Evolutionary conservation across 2,888 invertebrate species (phyloP), one percentile per base, ranked within the genome.

Genomic region (Nephrotoma appendiculata): DNA sequence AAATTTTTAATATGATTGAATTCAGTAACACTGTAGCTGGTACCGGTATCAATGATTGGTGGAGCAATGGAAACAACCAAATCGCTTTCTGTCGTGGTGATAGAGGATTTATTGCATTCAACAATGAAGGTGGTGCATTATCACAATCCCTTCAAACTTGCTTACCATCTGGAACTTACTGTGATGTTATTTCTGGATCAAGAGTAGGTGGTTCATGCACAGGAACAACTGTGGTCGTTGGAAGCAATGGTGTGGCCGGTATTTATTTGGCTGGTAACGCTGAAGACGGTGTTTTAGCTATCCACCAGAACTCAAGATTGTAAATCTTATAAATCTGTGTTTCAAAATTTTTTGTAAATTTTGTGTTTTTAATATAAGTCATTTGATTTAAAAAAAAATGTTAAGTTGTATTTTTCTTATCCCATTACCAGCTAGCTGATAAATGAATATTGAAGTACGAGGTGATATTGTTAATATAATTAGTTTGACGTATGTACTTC

Each of bases 81-180:
- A 95, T 97, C 52, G 95, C 96, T 0, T 97, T 96, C 91, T 95
- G 95, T 89, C 93, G 96, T 12, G 96, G 96, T 0, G 92, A 93
- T 86, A 93, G 92, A 89, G 95, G 93, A 5, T 96, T 96, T 90
- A 91, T 96, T 11, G 96, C 95, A 6, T 94, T 96, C 89, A 96
- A 96, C 89, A 93, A 93, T 52, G 95, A 95, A n/a, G 89, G 90
- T n/a, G 92, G 92, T 42, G 93, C 94, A 88, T 89, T 96, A 31
- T 93, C 93, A 86, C 91, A 92, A 88, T 93, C 89, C 31, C n/a
- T 88, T 1, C 41, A 92, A 88, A 93, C 93, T 3, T 93, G 93
- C 57, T 91, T 95, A 31, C 93, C 94, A 0, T 90, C 92, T 87
- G 95, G 96, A 7, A 91, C 88, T 0, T 96, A 96, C 90, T 96